These are phyloP conservation scores for Hylia prasina DNA, from an alignment of 2,113 vertebrate species.

Conservation along the genomic window DNA sequence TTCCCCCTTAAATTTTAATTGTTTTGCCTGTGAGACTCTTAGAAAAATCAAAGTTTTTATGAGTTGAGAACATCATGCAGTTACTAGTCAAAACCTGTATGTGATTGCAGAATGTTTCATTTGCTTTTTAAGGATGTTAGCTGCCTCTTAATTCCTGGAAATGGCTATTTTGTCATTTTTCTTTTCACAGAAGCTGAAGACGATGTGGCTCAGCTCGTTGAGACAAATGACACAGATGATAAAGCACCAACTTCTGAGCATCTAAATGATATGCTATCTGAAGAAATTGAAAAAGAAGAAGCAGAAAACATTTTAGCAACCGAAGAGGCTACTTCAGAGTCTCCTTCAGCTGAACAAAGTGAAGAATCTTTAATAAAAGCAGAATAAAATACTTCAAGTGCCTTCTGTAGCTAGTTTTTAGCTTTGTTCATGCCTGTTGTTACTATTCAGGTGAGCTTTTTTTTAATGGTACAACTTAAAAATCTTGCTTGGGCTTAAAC, in stretches of 20 bases:
- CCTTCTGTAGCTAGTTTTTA: slow-evolving; percentile 73
- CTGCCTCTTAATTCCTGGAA: not conserved
- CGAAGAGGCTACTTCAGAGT: slow-evolving; percentile 19
- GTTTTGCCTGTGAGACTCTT: not conserved
- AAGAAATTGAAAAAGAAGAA: slow-evolving; percentile 56
- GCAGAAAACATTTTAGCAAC: slow-evolving; percentile 36
- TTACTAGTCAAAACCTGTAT: not conserved
- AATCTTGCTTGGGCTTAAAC: slow-evolving; percentile 64
- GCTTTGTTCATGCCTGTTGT: slow-evolving; percentile 70
- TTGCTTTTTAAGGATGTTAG: not conserved
- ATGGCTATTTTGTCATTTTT: not conserved
- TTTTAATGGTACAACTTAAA: slow-evolving; percentile 23
- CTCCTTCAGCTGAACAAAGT: slow-evolving; percentile 70
- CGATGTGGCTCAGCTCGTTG: not conserved
- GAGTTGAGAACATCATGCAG: not conserved
- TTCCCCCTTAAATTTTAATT: not conserved
- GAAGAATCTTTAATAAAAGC: slow-evolving; percentile 81
- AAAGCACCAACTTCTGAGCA: slow-evolving; percentile 47
- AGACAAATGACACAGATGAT: slow-evolving; percentile 42
- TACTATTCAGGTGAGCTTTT: slow-evolving; percentile 69
- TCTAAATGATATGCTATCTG: slow-evolving; percentile 9
- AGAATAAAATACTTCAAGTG: slow-evolving; percentile 79
- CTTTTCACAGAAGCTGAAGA: slow-evolving; percentile 65
- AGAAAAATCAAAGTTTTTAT: not conserved
- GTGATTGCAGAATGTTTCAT: not conserved